Evolutionary conservation across 2,113 vertebrate genomes (phyloP), one percentile per base, ranked within the genome.

Genomic region (Apodemus speciosus): DNA sequence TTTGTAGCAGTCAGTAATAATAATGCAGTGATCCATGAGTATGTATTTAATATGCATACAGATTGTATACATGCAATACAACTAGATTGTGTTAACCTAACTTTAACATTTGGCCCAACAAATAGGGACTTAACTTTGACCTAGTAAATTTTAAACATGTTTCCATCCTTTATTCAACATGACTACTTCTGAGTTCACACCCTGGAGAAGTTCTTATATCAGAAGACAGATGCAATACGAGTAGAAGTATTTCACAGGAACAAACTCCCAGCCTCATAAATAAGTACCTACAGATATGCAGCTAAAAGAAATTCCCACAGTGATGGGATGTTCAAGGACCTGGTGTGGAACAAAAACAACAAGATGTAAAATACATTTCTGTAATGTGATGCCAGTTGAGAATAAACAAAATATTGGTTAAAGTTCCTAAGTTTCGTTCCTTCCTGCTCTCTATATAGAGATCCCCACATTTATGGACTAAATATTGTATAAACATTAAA

Each of bases 21-120:
- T 27, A 60, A 40, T 27, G 7, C 53, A 40, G 56, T 49, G 84
- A 80, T 4, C 43, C 16, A 69, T 64, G 5, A 71, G 46, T 51
- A 32, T 88, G 23, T 58, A 27, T 75, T 73, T 89, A 89, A 94
- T n/a, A n/a, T n/a, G n/a, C n/a, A n/a, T n/a, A n/a, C n/a, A n/a
- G n/a, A n/a, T n/a, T n/a, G n/a, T n/a, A n/a, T n/a, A n/a, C n/a
- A n/a, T n/a, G n/a, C n/a, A n/a, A n/a, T 69, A 15, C 60, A 88
- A 68, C 38, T 88, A 32, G 43, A 86, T 64, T 72, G 43, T 72
- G 20, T 71, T 87, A 80, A 79, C 62, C 25, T 51, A 85, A 80
- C 49, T 90, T 38, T 88, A 38, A 62, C 15, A 35, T 64, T 32
- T 75, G 14, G 23, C 69, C 23, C 30, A 84, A 69, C 32, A 58